These are phyloP conservation scores for Todiramphus saurophagus DNA, from an alignment of 2,113 vertebrate species.

Conservation along the genomic window DNA sequence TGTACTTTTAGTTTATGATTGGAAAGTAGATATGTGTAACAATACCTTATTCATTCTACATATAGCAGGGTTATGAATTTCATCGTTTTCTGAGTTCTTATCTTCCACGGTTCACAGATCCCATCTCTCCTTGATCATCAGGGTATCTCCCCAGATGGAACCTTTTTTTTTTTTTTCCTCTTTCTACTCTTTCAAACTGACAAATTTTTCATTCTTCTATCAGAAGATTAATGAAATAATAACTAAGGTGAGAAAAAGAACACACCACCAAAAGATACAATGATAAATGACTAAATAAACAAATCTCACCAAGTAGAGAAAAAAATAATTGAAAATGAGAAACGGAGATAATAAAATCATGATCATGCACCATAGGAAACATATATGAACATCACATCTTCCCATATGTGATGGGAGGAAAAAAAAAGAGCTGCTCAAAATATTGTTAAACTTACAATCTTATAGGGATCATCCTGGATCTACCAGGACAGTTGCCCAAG, in stretches of 20 bases:
- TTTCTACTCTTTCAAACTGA: conserved; percentile 12
- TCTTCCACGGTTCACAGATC: conserved; percentile 69
- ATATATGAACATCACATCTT: background rate
- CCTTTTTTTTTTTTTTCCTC: conserved; percentile 24
- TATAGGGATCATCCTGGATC: background rate
- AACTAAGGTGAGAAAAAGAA: conserved; percentile 47
- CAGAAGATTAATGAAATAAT: conserved; percentile 70
- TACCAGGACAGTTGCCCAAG: background rate
- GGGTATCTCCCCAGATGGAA: conserved; percentile 51
- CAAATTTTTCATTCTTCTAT: conserved; percentile 53
- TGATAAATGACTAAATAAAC: conserved; percentile 44
- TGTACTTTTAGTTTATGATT: background rate
- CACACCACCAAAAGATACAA: conserved; percentile 35
- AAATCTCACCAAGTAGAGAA: background rate
- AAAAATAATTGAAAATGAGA: background rate
- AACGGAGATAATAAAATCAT: background rate
- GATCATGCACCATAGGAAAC: background rate
- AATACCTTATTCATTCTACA: conserved; percentile 10
- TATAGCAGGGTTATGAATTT: conserved; percentile 31
- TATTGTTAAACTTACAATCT: background rate
- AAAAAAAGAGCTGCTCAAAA: background rate
- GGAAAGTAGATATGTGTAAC: background rate
- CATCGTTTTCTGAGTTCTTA: conserved; percentile 58
- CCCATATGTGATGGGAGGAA: background rate
- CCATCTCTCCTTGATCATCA: conserved; percentile 69